Conservation (phyloP, 2,113 vertebrate genomes). For the Eretmodus cyanostictus region DNA sequence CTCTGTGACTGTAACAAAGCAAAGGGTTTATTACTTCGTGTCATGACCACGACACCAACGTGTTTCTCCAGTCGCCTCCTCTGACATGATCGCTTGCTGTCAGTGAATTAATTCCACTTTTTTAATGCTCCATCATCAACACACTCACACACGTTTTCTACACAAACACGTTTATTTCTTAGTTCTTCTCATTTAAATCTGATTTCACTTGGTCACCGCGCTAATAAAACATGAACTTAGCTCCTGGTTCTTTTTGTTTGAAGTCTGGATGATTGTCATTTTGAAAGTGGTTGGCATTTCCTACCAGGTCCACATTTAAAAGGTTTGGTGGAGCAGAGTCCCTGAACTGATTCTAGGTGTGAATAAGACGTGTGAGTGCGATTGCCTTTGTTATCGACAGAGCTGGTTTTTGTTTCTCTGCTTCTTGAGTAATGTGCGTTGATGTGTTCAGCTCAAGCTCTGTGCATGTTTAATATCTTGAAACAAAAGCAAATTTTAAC, state of each 20-base stretch:
- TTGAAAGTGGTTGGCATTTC: neutral
- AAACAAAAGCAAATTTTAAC: neutral
- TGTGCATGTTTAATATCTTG: neutral
- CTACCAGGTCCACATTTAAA: neutral
- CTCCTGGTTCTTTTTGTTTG: neutral
- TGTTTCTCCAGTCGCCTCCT: neutral
- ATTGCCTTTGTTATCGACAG: neutral
- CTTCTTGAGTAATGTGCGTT: neutral
- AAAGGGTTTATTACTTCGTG: neutral
- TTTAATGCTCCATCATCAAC: neutral
- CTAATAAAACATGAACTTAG: neutral
- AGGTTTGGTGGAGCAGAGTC: neutral
- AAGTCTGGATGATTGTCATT: neutral
- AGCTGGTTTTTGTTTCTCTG: neutral
- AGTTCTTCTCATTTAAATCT: neutral
- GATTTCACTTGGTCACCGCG: neutral
- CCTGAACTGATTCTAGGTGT: neutral
- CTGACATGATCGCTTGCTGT: slow-evolving; percentile 13
- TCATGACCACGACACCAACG: neutral
- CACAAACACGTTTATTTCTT: neutral
- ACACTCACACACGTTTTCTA: neutral
- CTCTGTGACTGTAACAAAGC: neutral
- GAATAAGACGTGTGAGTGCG: neutral
- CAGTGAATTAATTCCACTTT: slow-evolving; percentile 2
- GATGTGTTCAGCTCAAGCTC: neutral